phyloP scores from a whole-genome alignment of 2,113 vertebrate genomes.

The Paralichthys olivaceus region DNA sequence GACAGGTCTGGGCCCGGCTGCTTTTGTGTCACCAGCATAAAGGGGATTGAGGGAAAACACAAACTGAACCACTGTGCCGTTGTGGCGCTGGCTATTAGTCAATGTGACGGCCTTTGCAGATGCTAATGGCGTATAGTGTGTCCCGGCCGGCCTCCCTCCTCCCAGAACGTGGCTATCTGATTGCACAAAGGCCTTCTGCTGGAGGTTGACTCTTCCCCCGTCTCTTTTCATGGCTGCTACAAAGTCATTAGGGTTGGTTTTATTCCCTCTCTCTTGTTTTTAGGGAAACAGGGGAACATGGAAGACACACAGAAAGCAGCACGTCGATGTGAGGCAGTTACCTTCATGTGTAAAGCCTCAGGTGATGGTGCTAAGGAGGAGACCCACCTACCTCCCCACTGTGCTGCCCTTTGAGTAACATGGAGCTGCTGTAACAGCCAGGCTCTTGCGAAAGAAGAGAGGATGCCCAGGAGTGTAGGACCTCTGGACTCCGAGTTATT shows the following conservation, averaged over 20 bases:
- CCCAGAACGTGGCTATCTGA: conserved; percentile 83
- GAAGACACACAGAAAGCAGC: conserved; percentile 57
- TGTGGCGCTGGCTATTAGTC: conserved; percentile 85
- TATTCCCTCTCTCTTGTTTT: conserved; percentile 51
- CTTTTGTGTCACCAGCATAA: conserved; percentile 95
- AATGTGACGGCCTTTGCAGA: conserved; percentile 93
- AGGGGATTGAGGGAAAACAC: conserved; percentile 88
- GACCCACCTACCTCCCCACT: conserved; percentile 20
- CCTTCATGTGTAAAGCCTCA: conserved; percentile 68
- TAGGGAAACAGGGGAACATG: conserved; percentile 63
- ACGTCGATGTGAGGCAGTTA: conserved; percentile 48
- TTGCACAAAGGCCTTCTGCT: conserved; percentile 87
- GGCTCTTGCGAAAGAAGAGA: conserved; percentile 79
- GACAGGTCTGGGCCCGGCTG: conserved; percentile 91
- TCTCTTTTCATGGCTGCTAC: conserved; percentile 83
- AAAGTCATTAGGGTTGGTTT: conserved; percentile 81
- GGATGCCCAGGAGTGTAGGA: conserved; percentile 79
- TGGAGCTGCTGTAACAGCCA: conserved; percentile 72
- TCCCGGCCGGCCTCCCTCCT: conserved; percentile 81
- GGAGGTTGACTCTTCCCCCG: conserved; percentile 79
- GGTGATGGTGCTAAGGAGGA: conserved; percentile 64
- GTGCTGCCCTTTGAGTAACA: conserved; percentile 52
- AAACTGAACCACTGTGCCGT: conserved; percentile 91
- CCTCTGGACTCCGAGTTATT: conserved; percentile 80
- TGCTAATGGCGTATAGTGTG: conserved; percentile 95